Conservation (phyloP, 2,888 invertebrate genomes). For the Hemistola chrysoprasaria region DNA sequence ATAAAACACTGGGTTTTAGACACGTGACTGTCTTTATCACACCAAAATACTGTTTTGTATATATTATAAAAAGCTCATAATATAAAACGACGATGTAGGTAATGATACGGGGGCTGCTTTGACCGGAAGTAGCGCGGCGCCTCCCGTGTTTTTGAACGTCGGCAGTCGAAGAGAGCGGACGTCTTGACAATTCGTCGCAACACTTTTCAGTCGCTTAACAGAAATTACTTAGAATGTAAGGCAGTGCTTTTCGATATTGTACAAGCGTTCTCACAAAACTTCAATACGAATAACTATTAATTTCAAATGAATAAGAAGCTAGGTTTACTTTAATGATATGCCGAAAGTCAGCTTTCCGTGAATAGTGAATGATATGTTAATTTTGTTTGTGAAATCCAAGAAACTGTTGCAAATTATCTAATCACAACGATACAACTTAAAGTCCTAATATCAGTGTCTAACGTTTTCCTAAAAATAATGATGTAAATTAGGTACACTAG, state of each 20-base stretch:
- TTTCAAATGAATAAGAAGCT: conserved; percentile 28
- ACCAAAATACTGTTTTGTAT: conserved; percentile 51
- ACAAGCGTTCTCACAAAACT: conserved; percentile 57
- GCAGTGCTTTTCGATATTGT: conserved; percentile 72
- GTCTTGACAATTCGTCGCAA: conserved; percentile 36
- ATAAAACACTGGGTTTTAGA: conserved; percentile 36
- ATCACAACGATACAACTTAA: conserved; percentile 12
- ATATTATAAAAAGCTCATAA: conserved; percentile 74
- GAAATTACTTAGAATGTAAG: conserved; percentile 73
- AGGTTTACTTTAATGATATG: conserved; percentile 65
- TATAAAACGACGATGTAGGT: conserved; percentile 53
- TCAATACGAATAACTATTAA: conserved; percentile 24
- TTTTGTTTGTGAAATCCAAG: conserved; percentile 32
- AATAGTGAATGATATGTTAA: conserved; percentile 73
- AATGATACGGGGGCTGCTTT: conserved; percentile 50
- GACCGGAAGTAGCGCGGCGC: conserved; percentile 36
- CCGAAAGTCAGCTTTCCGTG: conserved; percentile 54
- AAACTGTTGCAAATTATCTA: conserved; percentile 17
- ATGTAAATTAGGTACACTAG: conserved; percentile 21
- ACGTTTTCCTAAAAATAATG: conserved; percentile 22
- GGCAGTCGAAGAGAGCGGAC: conserved; percentile 53
- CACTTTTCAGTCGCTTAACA: conserved; percentile 49
- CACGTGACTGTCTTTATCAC: conserved; percentile 40
- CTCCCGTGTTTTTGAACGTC: conserved; percentile 45
- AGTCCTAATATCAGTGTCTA: conserved; percentile 27